These are phyloP conservation scores for Eledona agricola DNA, from an alignment of 2,888 invertebrate species.

Conservation along the genomic window DNA sequence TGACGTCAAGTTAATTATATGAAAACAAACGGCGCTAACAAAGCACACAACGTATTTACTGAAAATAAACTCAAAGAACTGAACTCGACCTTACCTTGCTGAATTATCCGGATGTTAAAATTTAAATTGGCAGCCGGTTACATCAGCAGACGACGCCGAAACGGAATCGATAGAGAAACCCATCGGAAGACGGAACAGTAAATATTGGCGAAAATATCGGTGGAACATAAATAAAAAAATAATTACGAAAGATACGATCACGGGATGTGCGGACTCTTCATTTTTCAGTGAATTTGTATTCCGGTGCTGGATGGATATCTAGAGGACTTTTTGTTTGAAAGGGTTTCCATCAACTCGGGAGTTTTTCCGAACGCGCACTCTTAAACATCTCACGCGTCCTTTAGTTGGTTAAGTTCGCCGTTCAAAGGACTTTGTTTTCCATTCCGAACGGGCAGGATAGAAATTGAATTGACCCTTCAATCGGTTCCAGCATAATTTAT, in stretches of 20 bases:
- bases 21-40: conserved; percentile 27
- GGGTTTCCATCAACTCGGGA: conserved; percentile 53
- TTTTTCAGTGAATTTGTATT: conserved; percentile 53
- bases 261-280: conserved; percentile 44
- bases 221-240: conserved; percentile 55
- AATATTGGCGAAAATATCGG: conserved; percentile 16
- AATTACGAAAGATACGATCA: conserved; percentile 56
- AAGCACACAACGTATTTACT: conserved; percentile 25
- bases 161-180: no score
- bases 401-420: conserved; percentile 52
- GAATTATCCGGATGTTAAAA: conserved; percentile 31
- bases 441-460: conserved; percentile 40
- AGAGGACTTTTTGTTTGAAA: conserved; percentile 55
- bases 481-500: conserved; percentile 35
- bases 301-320: conserved; percentile 51
- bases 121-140: conserved; percentile 25
- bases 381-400: conserved; percentile 57
- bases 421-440: conserved; percentile 50
- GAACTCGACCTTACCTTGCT: conserved; percentile 21
- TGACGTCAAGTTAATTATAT: conserved; percentile 30
- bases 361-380: conserved; percentile 50
- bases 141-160: conserved; percentile 25
- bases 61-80: conserved; percentile 24
- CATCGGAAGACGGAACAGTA: conserved; percentile 18
- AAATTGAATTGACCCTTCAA: conserved; percentile 44